Evolutionary conservation across 30 jellyfish, hydroid and myxozoan genomes (phyloP), one percentile per base, ranked within the genome.

Genomic region (Chironex yamaguchii): DNA sequence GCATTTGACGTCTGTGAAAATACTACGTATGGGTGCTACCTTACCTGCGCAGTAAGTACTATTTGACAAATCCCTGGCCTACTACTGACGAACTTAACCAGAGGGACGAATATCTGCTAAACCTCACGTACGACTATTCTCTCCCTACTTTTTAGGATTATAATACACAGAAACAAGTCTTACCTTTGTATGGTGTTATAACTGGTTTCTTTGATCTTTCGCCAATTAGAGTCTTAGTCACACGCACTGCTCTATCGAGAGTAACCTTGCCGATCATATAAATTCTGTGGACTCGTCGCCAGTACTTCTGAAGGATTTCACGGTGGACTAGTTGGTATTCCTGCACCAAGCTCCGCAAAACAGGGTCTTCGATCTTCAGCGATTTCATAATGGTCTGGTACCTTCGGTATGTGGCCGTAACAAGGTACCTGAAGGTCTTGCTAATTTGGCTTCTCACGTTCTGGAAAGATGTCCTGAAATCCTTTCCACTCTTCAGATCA

Each of bases 391-490:
- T 35, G 0, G 65, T 42, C 48, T 62, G 32, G 28, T 51, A 68
- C 76, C 58, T 35, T 50, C 71, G 82, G 3, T 73, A 70, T 17
- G 76, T 49, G 23, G 58, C 72, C 67, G 62, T 54, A 81, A 53
- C 24, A 67, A 89, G 51, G 2, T 29, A 25, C 1, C 23, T 52
- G 90, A 68, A 89, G 1, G 91, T 88, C 76, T 89, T 79, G 51
- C 82, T 70, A 82, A 81, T 21, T 49, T 89, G 97, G 36, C 34
- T 83, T 29, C 68, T 88, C 48, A 88, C 83, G 32, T 76, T 87
- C 51, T 84, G 58, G 93, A 89, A 89, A 13, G 97, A 92, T 0
- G 35, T 62, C 33, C 90, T 80, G 93, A 89, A 89, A 33, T 89
- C 88, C 3, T 89, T 91, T 17, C 97, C 97, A 28, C 48, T 48